Base-by-base conservation (phyloP, 30 jellyfish, hydroid and myxozoan genomes). In the Hydractinia echinata region DNA sequence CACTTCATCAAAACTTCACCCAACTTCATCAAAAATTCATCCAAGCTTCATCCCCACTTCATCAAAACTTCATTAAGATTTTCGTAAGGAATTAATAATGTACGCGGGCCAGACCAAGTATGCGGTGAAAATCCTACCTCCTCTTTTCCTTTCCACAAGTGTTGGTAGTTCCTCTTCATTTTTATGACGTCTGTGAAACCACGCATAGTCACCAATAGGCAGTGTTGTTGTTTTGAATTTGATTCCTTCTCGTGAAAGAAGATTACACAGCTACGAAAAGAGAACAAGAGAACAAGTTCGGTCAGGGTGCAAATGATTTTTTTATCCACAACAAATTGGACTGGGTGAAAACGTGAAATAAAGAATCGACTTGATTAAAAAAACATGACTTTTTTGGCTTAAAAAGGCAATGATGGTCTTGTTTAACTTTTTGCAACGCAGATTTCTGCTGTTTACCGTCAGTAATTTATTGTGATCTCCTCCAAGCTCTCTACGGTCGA, bases 401-500 rank as follows among this genome's bases (percentile, higher is more conserved):
- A 30, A 30, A 30, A 1, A 30, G 44, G 2, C 44, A 30, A 30
- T 30, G 44, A 30, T 30, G 44, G 44, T 30, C 44, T 30, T 30
- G 44, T 30, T 30, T 2, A 30, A 30, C 44, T 30, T 30, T 30
- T 30, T 30, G 44, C 44, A 2, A 1, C 2, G 2, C 44, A 30
- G 44, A 30, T 30, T 30, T 0, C 44, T 30, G 44, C 2, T 30
- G 44, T 30, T 30, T 30, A 64, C 74, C 74, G 19, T 64, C 3
- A n/a, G 19, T n/a, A 64, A 13, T 44, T 64, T 64, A 51, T 51
- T 13, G 74, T 64, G 9, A 6, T 64, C 74, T n/a, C 74, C 74
- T n/a, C 74, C 74, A 7, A 64, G 74, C 74, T 64, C 74, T 13
- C 74, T 64, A 13, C 4, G 9, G 18, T 64, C 74, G 7, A 64